A percentile compares a stretch with the other conserved stretches of the same genome.
Evolutionary conservation across 2,888 invertebrate species (phyloP).

Genomic region (Nesidiocoris tenuis): DNA sequence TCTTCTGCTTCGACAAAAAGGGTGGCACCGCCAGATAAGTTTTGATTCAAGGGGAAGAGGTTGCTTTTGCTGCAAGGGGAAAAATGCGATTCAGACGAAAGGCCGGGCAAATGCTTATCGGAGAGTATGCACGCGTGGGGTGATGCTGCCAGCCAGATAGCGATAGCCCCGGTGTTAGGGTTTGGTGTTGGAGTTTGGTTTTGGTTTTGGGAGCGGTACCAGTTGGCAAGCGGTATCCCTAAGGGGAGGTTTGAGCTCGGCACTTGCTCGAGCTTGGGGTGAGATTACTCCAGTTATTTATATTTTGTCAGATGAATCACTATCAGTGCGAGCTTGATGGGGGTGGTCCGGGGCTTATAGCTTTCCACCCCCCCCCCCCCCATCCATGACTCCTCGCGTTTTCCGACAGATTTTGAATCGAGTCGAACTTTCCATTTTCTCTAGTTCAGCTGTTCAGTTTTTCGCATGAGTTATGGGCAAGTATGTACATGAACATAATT

Average conservation of each 20-base stretch:
- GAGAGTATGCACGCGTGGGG: conserved; percentile 38
- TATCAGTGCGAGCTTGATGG: not conserved
- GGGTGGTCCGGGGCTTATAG: conserved; percentile 23
- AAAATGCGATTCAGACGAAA: conserved; percentile 24
- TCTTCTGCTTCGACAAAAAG: conserved; percentile 30
- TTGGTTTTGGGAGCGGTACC: conserved; percentile 10
- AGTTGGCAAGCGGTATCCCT: conserved; percentile 36
- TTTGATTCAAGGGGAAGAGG: conserved; percentile 38
- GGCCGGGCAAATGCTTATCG: conserved; percentile 14
- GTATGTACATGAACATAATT: too few relatives aligned
- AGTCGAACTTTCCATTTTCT: not conserved
- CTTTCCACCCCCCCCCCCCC: not conserved
- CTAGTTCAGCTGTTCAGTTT: too few relatives aligned
- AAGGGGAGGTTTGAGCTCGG: conserved; percentile 25
- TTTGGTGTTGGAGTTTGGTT: not conserved
- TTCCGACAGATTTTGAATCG: not conserved
- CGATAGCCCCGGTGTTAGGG: not conserved
- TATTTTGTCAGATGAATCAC: conserved; percentile 38
- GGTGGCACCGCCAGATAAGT: conserved; percentile 29
- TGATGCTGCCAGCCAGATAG: not conserved
- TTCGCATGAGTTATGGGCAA: too few relatives aligned
- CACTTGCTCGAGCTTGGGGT: not conserved
- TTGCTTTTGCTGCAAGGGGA: conserved; percentile 21
- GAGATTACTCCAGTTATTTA: conserved; percentile 42
- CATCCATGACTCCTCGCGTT: not conserved